phyloP scores from a whole-genome alignment of 2,797 vertebrate genomes.

The Micromesistius poutassou region DNA sequence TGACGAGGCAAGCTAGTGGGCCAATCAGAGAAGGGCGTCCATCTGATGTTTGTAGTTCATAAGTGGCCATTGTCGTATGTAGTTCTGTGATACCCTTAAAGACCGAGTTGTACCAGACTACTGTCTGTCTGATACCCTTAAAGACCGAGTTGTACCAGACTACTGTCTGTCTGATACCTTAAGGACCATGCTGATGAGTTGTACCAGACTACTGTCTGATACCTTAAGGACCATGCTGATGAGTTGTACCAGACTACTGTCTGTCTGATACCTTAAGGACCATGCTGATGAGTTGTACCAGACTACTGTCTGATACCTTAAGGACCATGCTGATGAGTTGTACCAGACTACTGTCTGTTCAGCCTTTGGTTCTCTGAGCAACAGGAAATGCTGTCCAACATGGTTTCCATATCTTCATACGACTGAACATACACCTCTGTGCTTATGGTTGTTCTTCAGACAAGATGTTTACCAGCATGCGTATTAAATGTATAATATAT shows the following conservation, averaged over 20 bases:
- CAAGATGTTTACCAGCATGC: not conserved
- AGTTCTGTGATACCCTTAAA: not conserved
- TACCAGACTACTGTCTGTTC: not conserved
- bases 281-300: not conserved
- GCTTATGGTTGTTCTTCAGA: not conserved
- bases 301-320: not conserved
- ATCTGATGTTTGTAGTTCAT: not conserved
- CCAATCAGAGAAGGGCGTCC: not conserved
- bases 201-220: not conserved
- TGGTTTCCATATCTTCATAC: not conserved
- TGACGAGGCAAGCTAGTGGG: not conserved
- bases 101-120: not conserved
- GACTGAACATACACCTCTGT: not conserved
- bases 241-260: not conserved
- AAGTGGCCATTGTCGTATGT: not conserved
- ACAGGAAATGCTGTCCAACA: not conserved
- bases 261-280: not conserved
- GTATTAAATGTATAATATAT: not conserved
- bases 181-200: not conserved
- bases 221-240: not conserved
- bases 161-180: not conserved
- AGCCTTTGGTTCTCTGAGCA: not conserved
- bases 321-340: not conserved
- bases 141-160: not conserved
- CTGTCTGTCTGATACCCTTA: not conserved